phyloP scores from a whole-genome alignment of 2,888 invertebrate species.

The Ochropacha duplaris region DNA sequence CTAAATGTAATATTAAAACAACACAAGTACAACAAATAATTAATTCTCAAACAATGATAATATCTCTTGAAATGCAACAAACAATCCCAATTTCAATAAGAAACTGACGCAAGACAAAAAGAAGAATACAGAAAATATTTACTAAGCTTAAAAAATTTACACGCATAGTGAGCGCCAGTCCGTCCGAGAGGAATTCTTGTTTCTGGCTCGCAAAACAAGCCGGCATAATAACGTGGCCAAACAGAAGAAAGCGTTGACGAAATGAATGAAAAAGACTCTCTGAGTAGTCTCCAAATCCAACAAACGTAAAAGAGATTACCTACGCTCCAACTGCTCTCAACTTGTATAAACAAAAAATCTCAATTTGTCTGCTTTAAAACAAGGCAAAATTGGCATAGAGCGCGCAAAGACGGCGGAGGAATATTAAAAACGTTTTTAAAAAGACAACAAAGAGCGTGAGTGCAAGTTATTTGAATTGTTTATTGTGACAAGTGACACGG shows the following conservation, averaged over 20 bases:
- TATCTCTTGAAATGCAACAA: constrained; percentile 13
- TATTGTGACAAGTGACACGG: constrained; percentile 62
- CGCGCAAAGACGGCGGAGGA: constrained; percentile 69
- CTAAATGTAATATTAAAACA: too few species aligned
- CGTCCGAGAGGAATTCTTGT: constrained; percentile 60
- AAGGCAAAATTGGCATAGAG: constrained; percentile 72
- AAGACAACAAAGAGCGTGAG: constrained; percentile 60
- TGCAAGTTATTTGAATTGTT: constrained; percentile 70
- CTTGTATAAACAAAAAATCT: constrained; percentile 79
- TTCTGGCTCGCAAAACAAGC: constrained; percentile 34
- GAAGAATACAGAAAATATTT: constrained; percentile 46
- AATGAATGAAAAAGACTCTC: constrained; percentile 69
- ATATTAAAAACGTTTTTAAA: constrained; percentile 81
- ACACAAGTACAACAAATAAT: too few species aligned
- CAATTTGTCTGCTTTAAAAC: constrained; percentile 75
- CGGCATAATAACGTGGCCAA: constrained; percentile 61
- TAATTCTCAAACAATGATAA: background rate
- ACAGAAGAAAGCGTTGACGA: constrained; percentile 67
- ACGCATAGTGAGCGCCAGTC: constrained; percentile 67
- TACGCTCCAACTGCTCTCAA: constrained; percentile 76
- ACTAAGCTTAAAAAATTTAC: constrained; percentile 70
- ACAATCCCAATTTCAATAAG: constrained; percentile 41
- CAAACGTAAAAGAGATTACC: constrained; percentile 81
- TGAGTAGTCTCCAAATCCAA: constrained; percentile 66
- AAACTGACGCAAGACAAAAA: constrained; percentile 18